Percentiles rank a stretch among this genome's conserved stretches.
These are phyloP conservation scores for Callospermophilus lateralis DNA, from an alignment of 2,113 vertebrate species.

Conservation along the genomic window DNA sequence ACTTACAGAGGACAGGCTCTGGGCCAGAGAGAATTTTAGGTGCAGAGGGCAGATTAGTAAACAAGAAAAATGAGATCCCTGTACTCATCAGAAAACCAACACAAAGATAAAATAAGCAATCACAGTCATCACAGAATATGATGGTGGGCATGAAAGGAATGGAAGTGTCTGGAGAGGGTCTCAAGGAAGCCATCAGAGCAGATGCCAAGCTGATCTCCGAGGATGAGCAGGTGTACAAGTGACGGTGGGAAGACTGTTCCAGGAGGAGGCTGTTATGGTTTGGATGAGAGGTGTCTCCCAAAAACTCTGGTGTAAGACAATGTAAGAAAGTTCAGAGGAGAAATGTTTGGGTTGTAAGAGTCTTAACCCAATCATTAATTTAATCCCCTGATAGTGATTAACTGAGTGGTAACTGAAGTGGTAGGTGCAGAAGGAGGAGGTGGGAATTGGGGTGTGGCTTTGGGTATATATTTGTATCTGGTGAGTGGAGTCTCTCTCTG, in stretches of 20 bases:
- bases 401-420: too few relatives aligned
- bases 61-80: not conserved
- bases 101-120: not conserved
- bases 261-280: not conserved
- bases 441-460: too few relatives aligned
- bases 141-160: not conserved
- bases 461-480: too few relatives aligned
- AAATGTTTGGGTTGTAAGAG: too few relatives aligned
- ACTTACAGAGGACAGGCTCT: not conserved
- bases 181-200: not conserved
- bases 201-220: not conserved
- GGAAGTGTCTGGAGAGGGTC: not conserved
- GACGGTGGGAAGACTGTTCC: not conserved
- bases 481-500: too few relatives aligned
- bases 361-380: too few relatives aligned
- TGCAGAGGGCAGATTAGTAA: not conserved
- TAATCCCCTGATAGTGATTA: too few relatives aligned
- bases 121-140: not conserved
- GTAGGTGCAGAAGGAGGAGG: too few relatives aligned
- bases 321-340: too few relatives aligned
- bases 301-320: too few relatives aligned
- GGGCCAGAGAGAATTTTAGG: not conserved
- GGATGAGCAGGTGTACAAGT: not conserved
- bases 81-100: not conserved
- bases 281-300: too few relatives aligned